Conservation (phyloP, 2,797 vertebrate genomes). For the Cephalopachus bancanus region DNA sequence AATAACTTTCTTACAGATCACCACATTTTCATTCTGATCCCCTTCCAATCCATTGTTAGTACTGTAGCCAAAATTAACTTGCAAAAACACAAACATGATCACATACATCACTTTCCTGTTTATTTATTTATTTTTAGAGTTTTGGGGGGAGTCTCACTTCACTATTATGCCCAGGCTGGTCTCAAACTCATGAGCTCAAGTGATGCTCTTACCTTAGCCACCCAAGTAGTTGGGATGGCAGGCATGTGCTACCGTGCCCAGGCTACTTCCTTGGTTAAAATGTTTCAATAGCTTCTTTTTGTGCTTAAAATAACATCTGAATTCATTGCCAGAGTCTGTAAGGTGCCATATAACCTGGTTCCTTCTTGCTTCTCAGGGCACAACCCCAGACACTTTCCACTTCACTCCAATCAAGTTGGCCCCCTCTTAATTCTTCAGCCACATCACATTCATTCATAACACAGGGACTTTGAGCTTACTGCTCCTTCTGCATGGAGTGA, state of each 20-base stretch:
- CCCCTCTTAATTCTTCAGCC: neutral
- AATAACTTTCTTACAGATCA: neutral
- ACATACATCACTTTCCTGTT: neutral
- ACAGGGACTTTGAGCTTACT: neutral
- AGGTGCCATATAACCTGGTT: neutral
- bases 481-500: neutral
- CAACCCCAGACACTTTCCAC: neutral
- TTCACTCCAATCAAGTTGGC: neutral
- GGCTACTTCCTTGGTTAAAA: neutral
- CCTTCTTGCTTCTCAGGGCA: neutral
- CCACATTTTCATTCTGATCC: neutral
- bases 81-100: constrained; percentile 5
- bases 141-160: neutral
- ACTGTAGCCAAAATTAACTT: neutral
- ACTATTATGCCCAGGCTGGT: neutral
- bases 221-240: neutral
- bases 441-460: neutral
- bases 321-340: neutral
- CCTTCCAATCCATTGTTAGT: neutral
- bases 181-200: neutral
- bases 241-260: neutral
- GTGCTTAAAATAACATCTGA: neutral
- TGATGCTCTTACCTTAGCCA: neutral
- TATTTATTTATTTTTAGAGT: neutral
- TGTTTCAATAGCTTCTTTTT: neutral